Conservation (phyloP, 1,140 invertebrate species). For the Cotesia chilonis region DNA sequence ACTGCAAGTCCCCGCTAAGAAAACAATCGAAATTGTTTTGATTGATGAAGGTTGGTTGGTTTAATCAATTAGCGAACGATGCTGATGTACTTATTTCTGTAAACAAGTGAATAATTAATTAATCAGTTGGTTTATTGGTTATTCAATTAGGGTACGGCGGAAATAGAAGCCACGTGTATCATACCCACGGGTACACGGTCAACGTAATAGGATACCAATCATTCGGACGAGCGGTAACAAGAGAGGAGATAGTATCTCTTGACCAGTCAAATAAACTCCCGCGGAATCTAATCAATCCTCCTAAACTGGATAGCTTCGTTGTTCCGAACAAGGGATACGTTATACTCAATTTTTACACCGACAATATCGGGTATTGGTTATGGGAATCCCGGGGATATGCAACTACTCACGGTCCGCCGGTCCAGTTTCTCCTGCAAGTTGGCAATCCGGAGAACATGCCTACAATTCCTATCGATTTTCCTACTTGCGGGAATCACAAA, state of each 20-base stretch:
- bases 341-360: constrained; percentile 48
- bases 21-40: constrained; percentile 47
- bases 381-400: constrained; percentile 50
- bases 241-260: constrained; percentile 45
- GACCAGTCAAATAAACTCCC: constrained; percentile 57
- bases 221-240: constrained; percentile 45
- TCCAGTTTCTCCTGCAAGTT: constrained; percentile 42
- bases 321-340: constrained; percentile 52
- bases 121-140: not conserved
- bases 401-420: constrained; percentile 29
- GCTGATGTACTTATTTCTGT: not conserved
- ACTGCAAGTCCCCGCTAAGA: constrained; percentile 39
- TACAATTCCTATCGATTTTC: constrained; percentile 42
- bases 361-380: constrained; percentile 53
- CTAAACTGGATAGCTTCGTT: constrained; percentile 50
- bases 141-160: constrained; percentile 45
- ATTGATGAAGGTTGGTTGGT: constrained; percentile 48
- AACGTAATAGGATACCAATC: constrained; percentile 40
- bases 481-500: constrained; percentile 42
- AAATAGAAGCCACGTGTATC: constrained; percentile 47
- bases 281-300: constrained; percentile 55
- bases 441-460: constrained; percentile 40
- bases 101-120: not conserved
- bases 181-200: constrained; percentile 49
- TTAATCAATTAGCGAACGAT: not conserved